Percentiles rank a stretch among this genome's conserved stretches.
Evolutionary conservation across 2,113 vertebrate genomes (phyloP).

Genomic region (Herpailurus yagouaroundi): DNA sequence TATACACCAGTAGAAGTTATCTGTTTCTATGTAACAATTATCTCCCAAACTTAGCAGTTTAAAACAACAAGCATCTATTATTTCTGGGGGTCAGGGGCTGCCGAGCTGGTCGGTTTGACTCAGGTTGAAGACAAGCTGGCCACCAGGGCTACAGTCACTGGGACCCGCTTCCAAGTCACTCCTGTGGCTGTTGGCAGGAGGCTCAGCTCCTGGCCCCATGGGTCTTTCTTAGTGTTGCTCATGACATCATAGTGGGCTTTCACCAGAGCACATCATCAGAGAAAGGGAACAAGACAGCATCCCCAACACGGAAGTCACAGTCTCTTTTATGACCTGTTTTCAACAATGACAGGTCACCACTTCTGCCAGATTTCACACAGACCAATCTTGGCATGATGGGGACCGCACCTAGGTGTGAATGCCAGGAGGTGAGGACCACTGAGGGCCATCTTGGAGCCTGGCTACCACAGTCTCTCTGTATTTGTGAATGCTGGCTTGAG

Average conservation of each 20-base stretch:
- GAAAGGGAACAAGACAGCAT: background rate
- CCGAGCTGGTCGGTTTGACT: background rate
- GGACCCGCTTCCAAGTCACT: background rate
- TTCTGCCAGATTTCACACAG: background rate
- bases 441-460: background rate
- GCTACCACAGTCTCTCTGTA: background rate
- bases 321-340: background rate
- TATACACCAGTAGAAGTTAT: background rate
- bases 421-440: background rate
- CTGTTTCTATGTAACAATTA: background rate
- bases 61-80: background rate
- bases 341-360: background rate
- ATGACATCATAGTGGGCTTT: background rate
- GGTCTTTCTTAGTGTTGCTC: background rate
- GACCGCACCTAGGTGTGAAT: fast-evolving
- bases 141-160: background rate
- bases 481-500: background rate
- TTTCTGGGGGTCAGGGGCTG: background rate
- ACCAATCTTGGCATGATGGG: background rate
- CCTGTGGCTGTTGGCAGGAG: background rate
- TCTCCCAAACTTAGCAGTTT: background rate
- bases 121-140: background rate
- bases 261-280: background rate
- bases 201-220: background rate
- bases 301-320: background rate